phyloP scores from a whole-genome alignment of 2,797 vertebrate species.

The Sarcophilus harrisii region DNA sequence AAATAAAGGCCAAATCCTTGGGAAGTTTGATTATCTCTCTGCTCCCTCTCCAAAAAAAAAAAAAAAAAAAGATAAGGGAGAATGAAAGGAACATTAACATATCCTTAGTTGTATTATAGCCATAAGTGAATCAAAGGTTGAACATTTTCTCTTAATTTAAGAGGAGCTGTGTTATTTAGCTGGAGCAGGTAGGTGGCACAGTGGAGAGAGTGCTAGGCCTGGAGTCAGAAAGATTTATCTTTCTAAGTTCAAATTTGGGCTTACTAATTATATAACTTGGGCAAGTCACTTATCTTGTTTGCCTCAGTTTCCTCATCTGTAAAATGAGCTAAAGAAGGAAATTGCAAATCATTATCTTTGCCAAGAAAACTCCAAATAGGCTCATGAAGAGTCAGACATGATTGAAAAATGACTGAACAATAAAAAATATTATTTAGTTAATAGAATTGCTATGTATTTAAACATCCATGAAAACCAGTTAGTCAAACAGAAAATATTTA shows the following conservation, averaged over 20 bases:
- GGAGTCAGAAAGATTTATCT: background rate
- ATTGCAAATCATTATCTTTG: background rate
- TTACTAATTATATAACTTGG: background rate
- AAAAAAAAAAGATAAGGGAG: slow-evolving; percentile 8
- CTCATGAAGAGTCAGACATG: background rate
- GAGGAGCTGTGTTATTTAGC: background rate
- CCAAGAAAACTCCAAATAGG: background rate
- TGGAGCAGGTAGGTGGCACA: background rate
- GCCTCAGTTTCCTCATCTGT: background rate
- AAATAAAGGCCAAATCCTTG: background rate
- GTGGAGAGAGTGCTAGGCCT: background rate
- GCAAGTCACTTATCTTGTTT: background rate
- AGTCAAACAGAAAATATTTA: background rate
- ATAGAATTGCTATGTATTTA: background rate
- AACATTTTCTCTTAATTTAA: slow-evolving; percentile 14
- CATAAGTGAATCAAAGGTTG: background rate
- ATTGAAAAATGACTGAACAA: background rate
- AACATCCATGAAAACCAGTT: background rate
- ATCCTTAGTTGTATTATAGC: background rate
- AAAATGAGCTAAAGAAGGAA: background rate
- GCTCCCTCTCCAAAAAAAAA: background rate
- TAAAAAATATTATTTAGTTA: background rate
- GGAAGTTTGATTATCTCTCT: background rate
- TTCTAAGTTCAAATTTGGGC: background rate
- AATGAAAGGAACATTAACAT: slow-evolving; percentile 1